A percentile compares a stretch with the other conserved stretches of the same genome.
Evolutionary conservation across 2,888 invertebrate species (phyloP).

Genomic region (Scaptomyza flava): DNA sequence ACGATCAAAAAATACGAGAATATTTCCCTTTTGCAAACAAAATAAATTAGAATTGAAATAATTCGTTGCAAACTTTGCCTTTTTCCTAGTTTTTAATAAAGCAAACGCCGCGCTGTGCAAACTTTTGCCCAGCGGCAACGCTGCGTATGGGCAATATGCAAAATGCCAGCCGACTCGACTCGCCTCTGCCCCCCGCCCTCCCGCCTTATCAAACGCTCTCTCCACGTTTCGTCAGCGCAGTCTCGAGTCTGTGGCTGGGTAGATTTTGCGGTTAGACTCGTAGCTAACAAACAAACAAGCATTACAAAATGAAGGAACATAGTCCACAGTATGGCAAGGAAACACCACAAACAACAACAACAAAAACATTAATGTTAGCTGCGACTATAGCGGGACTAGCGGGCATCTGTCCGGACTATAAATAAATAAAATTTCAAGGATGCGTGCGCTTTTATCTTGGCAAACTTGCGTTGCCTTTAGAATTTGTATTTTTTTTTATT

Average conservation of each 20-base stretch:
- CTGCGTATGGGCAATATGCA: conserved; percentile 79
- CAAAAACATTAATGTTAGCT: conserved; percentile 19
- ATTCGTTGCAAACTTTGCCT: conserved; percentile 67
- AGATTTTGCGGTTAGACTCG: conserved; percentile 75
- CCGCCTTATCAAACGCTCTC: no score
- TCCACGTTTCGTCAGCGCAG: conserved; percentile 6
- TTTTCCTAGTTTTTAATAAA: conserved; percentile 76
- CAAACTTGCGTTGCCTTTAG: conserved; percentile 65
- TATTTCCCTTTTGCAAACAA: conserved; percentile 70
- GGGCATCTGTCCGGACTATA: conserved; percentile 56
- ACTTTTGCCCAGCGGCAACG: conserved; percentile 71
- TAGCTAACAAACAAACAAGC: conserved; percentile 72
- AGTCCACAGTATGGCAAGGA: conserved; percentile 33
- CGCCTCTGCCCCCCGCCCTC: not conserved
- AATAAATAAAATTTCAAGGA: conserved; percentile 80
- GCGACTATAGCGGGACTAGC: conserved; percentile 15
- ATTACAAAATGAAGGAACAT: conserved; percentile 53
- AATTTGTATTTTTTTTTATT: conserved; percentile 53
- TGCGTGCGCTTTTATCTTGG: conserved; percentile 77
- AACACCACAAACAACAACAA: conserved; percentile 9
- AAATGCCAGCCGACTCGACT: conserved; percentile 60
- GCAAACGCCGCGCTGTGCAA: conserved; percentile 70
- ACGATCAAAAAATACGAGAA: conserved; percentile 73
- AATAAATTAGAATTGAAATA: conserved; percentile 81
- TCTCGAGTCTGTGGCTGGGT: conserved; percentile 30